Percentiles rank a stretch among this genome's conserved stretches.
Conservation (phyloP, 37 sponge, comb jelly and placozoan genomes). For the Agelas oroides region DNA sequence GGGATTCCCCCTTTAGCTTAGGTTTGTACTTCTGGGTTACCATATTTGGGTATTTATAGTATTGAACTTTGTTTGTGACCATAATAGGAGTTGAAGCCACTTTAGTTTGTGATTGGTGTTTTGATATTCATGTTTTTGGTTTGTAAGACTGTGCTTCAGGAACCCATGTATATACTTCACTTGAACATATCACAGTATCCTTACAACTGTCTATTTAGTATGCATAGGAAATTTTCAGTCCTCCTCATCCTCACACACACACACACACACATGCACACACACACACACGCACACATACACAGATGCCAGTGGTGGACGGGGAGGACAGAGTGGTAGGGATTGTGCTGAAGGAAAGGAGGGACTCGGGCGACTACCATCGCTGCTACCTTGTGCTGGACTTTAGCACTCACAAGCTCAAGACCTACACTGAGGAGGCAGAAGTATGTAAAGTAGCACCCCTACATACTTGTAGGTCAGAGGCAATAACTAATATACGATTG, state of each 20-base stretch:
- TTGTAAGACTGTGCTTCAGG: no score
- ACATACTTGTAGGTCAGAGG: neutral
- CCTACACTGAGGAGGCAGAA: constrained; percentile 55
- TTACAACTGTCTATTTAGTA: no score
- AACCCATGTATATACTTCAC: no score
- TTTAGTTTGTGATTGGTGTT: neutral
- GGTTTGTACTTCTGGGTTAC: no score
- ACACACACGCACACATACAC: neutral
- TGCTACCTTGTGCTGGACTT: constrained; percentile 57
- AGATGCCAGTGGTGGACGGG: constrained; percentile 56
- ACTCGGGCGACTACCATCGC: constrained; percentile 34
- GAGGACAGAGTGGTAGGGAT: constrained; percentile 35
- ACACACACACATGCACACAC: neutral
- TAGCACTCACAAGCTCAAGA: constrained; percentile 36
- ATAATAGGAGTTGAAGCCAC: no score
- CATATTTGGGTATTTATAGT: no score
- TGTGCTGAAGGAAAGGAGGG: constrained; percentile 27
- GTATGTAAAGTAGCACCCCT: neutral
- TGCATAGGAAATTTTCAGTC: no score
- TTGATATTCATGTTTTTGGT: no score
- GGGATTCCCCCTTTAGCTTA: no score
- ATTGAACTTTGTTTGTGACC: no score
- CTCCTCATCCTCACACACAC: neutral
- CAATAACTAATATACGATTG: no score
- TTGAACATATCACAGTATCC: no score